These are phyloP conservation scores for Sinonovacula constricta DNA, from an alignment of 1,140 invertebrate species.

Conservation along the genomic window DNA sequence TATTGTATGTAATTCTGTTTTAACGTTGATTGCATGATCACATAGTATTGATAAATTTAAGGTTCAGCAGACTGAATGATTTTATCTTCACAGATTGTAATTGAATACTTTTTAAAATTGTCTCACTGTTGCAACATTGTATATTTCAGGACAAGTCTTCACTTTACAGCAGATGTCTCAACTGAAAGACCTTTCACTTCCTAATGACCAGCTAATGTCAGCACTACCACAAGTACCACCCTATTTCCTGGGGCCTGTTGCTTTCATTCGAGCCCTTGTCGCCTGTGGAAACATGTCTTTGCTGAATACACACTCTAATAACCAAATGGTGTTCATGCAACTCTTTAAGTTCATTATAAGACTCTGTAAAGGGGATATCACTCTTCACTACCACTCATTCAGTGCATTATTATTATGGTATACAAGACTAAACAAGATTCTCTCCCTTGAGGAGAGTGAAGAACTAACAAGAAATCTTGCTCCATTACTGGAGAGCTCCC, in stretches of 20 bases:
- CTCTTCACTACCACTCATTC: conserved; percentile 66
- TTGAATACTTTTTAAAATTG: neutral
- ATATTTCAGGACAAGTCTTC: neutral
- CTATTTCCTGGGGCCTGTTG: conserved; percentile 34
- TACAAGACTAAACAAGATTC: conserved; percentile 52
- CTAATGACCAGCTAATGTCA: neutral
- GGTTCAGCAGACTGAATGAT: too few relatives aligned
- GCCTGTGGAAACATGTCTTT: conserved; percentile 39
- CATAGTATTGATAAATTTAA: too few relatives aligned
- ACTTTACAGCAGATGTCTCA: neutral
- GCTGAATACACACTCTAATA: conserved; percentile 1
- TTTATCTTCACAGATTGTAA: neutral
- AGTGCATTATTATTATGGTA: conserved; percentile 62
- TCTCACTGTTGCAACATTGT: neutral
- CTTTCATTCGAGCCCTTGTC: conserved; percentile 50
- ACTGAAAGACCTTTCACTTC: neutral
- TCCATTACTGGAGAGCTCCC: conserved; percentile 31
- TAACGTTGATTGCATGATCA: too few relatives aligned
- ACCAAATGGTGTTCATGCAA: neutral
- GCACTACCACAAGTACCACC: neutral
- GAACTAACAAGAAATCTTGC: neutral
- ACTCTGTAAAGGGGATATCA: conserved; percentile 54
- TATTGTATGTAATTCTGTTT: too few relatives aligned
- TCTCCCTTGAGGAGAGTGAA: conserved; percentile 2
- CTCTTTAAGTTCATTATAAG: conserved; percentile 26